A percentile compares a stretch with the other conserved stretches of the same genome.
phyloP scores from a whole-genome alignment of 92 coral and sea anemone species.

The Paragorgia papillata region DNA sequence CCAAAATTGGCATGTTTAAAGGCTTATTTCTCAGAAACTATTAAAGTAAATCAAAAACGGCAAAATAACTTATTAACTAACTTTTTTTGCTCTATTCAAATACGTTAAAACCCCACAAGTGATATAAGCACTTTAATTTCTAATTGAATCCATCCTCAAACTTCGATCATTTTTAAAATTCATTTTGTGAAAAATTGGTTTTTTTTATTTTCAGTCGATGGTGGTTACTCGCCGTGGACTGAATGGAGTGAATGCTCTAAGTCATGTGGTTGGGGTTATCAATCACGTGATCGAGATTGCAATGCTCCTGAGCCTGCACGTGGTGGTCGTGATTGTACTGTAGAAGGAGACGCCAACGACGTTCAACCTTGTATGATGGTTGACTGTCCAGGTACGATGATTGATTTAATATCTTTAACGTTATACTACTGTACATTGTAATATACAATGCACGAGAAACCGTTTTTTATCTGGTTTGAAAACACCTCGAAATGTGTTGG shows the following conservation, averaged over 20 bases:
- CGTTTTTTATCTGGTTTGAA: too few relatives aligned
- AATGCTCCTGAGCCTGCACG: slow-evolving; percentile 90
- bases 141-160: too few relatives aligned
- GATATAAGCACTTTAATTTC: too few relatives aligned
- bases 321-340: slow-evolving; percentile 98
- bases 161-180: not conserved
- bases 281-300: slow-evolving; percentile 84
- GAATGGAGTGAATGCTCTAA: slow-evolving; percentile 94
- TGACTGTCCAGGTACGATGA: slow-evolving; percentile 84
- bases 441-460: too few relatives aligned
- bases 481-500: too few relatives aligned
- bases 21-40: too few relatives aligned
- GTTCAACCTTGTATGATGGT: slow-evolving; percentile 88
- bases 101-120: too few relatives aligned
- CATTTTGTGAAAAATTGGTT: not conserved
- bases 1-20: too few relatives aligned
- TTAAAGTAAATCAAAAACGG: too few relatives aligned
- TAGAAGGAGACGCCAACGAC: slow-evolving; percentile 87
- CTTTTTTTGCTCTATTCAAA: too few relatives aligned
- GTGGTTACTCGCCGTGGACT: slow-evolving; percentile 85
- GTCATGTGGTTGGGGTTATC: slow-evolving; percentile 90
- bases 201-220: slow-evolving; percentile 71
- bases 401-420: not conserved
- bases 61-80: too few relatives aligned
- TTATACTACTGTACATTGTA: too few relatives aligned